Evolutionary conservation across 2,113 vertebrate genomes (phyloP), one percentile per base, ranked within the genome.

Genomic region (Oncorhynchus tshawytscha): DNA sequence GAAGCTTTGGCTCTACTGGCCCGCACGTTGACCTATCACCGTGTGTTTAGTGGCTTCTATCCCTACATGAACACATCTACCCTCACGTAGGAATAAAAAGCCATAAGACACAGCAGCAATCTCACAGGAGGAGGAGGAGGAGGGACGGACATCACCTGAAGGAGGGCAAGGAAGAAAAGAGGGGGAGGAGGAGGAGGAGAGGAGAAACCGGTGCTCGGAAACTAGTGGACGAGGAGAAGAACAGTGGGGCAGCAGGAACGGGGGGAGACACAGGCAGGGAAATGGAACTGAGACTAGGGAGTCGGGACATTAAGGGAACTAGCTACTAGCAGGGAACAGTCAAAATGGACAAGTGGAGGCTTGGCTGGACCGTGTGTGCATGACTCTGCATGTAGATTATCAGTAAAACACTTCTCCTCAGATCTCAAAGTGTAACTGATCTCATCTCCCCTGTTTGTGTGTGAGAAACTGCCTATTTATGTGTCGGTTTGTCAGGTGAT

Each of bases 51-150:
- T 98, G 96, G 97, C 96, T 98, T 98, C 95, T 95, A 96, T 96
- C 96, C 97, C 96, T 98, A 98, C 96, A 96, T 97, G 96, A 97
- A 95, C 96, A 95, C 95, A 95, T 88, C 96, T 94, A 96, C 94
- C 95, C 97, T 98, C 97, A 98, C 96, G 97, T 98, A 98, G 97
- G 97, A 98, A 98, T 98, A 98, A 98, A 98, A 98, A 98, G 97
- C 97, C 97, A 98, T 98, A 98, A 96, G 96, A 96, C 97, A 98
- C 96, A 95, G 94, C 95, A 95, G 96, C 95, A 96, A 97, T 96
- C 82, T 87, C 76, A 81, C 85, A 88, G 84, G 84, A 87, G 82
- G 81, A 54, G 69, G 81, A 54, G 69, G 39, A 45, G 39, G 39
- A 45, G 39, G 39, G 39, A 45, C 9, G 39, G 39, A 45, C 8